These are phyloP conservation scores for Campodea augens DNA, from an alignment of 1,140 invertebrate species.

Conservation along the genomic window DNA sequence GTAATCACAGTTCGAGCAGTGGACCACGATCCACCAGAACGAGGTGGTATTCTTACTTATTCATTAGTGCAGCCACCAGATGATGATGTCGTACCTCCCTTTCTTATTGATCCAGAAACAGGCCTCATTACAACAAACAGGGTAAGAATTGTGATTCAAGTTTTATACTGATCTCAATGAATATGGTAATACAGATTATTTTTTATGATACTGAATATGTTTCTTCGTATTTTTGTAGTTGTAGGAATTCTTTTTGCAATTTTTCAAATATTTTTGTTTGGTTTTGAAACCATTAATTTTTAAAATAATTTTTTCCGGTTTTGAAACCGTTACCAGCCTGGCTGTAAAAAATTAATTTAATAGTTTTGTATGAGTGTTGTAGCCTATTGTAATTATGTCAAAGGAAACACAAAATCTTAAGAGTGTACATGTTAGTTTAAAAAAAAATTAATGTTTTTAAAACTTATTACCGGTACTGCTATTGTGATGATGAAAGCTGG, in stretches of 20 bases:
- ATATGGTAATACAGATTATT: neutral
- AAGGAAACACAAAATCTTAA: neutral
- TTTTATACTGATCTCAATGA: neutral
- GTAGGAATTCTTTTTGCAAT: neutral
- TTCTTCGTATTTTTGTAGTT: neutral
- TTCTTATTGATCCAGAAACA: slow-evolving; percentile 50
- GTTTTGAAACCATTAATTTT: neutral
- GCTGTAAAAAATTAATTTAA: neutral
- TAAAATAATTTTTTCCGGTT: neutral
- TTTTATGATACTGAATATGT: neutral
- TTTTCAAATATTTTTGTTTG: slow-evolving; percentile 3
- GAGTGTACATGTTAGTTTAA: no score
- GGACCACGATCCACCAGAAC: neutral
- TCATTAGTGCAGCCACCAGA: neutral
- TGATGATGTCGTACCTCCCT: slow-evolving; percentile 23
- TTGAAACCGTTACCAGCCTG: neutral
- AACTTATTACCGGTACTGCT: no score
- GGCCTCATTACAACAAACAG: slow-evolving; percentile 54
- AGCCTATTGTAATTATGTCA: neutral
- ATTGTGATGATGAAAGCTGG: no score
- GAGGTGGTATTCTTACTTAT: neutral
- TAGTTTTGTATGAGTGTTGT: neutral
- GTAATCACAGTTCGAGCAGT: neutral
- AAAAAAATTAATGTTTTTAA: no score
- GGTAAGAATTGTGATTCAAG: slow-evolving; percentile 19